phyloP scores from a whole-genome alignment of 2,797 vertebrate genomes.

The Oryzias dopingdopingensis region DNA sequence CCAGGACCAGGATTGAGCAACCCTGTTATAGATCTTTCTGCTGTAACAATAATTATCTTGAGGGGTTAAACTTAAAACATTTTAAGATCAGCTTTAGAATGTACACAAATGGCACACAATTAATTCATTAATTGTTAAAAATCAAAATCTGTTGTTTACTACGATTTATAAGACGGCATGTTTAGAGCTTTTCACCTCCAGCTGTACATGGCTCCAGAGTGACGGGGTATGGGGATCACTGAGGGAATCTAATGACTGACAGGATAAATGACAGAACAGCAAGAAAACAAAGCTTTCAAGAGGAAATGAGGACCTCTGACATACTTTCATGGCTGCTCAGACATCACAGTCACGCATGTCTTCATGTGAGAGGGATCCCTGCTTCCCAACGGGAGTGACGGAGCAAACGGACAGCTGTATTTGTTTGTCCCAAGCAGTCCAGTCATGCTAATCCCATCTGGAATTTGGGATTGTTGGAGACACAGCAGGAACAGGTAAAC shows the following conservation, averaged over 20 bases:
- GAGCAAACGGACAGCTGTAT: constrained; percentile 43
- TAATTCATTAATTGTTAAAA: too few species aligned
- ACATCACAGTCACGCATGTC: background rate
- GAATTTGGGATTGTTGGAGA: constrained; percentile 49
- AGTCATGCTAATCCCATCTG: constrained; percentile 53
- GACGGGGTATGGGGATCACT: constrained; percentile 42
- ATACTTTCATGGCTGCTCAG: background rate
- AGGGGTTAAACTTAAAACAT: too few species aligned
- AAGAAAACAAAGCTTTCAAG: constrained; percentile 14
- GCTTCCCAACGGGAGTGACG: constrained; percentile 35
- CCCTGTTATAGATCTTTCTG: too few species aligned
- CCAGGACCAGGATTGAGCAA: too few species aligned
- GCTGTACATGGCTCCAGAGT: constrained; percentile 42
- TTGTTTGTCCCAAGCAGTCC: constrained; percentile 45
- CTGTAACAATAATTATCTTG: too few species aligned
- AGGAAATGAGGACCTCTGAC: background rate
- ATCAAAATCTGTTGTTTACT: too few species aligned
- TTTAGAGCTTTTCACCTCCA: constrained; percentile 35
- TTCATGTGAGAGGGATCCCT: background rate
- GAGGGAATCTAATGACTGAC: constrained; percentile 45
- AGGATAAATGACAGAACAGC: constrained; percentile 23
- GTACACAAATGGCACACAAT: too few species aligned
- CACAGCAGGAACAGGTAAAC: constrained; percentile 18
- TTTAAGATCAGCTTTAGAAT: too few species aligned
- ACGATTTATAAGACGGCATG: background rate